Conservation (phyloP, 37 sponge, comb jelly and placozoan genomes). For the Chondrosia reniformis region DNA sequence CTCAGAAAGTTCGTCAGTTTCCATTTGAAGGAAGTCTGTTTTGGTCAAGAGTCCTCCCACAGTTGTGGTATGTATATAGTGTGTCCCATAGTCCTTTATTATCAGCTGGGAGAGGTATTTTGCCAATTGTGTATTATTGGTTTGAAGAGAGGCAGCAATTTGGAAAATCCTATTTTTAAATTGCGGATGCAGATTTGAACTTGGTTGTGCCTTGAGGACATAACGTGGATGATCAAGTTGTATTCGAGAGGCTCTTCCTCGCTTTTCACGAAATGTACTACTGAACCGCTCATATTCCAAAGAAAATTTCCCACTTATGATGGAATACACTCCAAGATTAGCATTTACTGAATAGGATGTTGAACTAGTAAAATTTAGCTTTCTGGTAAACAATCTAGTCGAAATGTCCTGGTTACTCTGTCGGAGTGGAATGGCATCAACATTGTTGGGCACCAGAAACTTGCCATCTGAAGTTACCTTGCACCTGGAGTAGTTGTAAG, state of each 20-base stretch:
- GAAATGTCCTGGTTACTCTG: constrained; percentile 50
- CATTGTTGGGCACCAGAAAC: constrained; percentile 58
- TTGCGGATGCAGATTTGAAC: constrained; percentile 28
- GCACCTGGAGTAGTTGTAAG: constrained; percentile 58
- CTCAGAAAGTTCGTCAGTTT: not conserved
- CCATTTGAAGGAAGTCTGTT: constrained; percentile 25
- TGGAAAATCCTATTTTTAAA: constrained; percentile 59
- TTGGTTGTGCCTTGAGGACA: constrained; percentile 37
- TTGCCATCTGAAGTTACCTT: constrained; percentile 54
- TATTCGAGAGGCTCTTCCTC: constrained; percentile 39
- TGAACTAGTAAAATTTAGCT: constrained; percentile 53
- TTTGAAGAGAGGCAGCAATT: constrained; percentile 64
- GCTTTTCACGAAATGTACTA: constrained; percentile 31
- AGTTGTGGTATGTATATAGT: constrained; percentile 45
- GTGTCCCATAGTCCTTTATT: constrained; percentile 74
- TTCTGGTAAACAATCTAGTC: constrained; percentile 44
- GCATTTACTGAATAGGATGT: constrained; percentile 46
- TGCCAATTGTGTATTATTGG: constrained; percentile 48
- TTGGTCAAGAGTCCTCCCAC: constrained; percentile 64
- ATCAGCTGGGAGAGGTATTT: constrained; percentile 61
- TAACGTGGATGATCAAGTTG: constrained; percentile 53
- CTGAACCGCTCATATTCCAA: constrained; percentile 35
- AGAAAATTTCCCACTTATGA: constrained; percentile 61
- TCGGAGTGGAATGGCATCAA: constrained; percentile 44
- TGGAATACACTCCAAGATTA: constrained; percentile 24